phyloP scores from a whole-genome alignment of 2,797 vertebrate species.

The Vespertilio murinus region DNA sequence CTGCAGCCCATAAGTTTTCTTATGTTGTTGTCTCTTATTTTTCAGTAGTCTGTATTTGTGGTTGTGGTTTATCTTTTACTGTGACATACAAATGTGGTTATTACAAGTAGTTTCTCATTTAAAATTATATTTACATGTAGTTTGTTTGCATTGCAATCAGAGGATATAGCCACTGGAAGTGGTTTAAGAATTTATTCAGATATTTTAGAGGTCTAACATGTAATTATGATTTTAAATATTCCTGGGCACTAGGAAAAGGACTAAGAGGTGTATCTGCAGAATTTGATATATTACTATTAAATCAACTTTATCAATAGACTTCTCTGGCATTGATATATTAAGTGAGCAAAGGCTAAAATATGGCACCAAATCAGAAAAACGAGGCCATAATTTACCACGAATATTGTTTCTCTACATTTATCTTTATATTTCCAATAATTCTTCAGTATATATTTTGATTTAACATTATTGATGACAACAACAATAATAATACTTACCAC shows the following conservation, averaged over 20 bases:
- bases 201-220: conserved; percentile 10
- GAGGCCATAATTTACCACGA: not conserved
- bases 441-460: not conserved
- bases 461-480: not conserved
- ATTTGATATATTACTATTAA: not conserved
- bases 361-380: not conserved
- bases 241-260: not conserved
- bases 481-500: not conserved
- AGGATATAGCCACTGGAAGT: not conserved
- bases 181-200: conserved; percentile 36
- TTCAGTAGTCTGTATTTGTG: not conserved
- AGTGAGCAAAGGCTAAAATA: conserved; percentile 22
- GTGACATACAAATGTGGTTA: conserved; percentile 1
- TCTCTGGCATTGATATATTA: not conserved
- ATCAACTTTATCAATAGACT: conserved; percentile 30
- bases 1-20: conserved; percentile 36
- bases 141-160: conserved; percentile 15
- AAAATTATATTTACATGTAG: not conserved
- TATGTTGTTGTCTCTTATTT: not conserved
- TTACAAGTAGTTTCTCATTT: conserved; percentile 55
- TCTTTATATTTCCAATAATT: not conserved
- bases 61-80: not conserved
- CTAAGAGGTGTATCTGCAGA: not conserved
- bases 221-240: conserved; percentile 23
- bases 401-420: not conserved